Evolutionary conservation across 1,140 invertebrate species (phyloP).

Genomic region (Triops cancriformis): DNA sequence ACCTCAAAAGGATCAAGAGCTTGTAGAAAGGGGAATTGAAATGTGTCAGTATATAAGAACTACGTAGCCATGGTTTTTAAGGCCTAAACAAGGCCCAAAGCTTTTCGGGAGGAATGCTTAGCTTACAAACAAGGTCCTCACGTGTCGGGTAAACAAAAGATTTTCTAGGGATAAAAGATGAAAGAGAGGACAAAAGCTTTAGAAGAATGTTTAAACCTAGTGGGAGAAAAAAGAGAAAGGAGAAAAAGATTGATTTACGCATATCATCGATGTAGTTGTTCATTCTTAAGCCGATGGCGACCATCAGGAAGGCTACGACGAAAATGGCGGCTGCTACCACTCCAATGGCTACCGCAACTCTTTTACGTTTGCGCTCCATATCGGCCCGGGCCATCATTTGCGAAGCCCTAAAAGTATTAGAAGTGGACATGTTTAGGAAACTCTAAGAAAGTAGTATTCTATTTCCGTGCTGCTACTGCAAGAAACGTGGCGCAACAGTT

Average conservation of each 20-base stretch:
- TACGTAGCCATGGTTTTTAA: not conserved
- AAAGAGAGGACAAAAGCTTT: not conserved
- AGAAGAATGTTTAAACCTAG: not conserved
- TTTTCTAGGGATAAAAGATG: not conserved
- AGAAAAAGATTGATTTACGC: conserved; percentile 15
- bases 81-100: not conserved
- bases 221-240: not conserved
- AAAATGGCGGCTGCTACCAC: conserved; percentile 21
- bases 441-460: not conserved
- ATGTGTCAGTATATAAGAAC: not conserved
- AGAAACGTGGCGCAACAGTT: too few relatives aligned
- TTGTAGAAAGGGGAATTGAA: not conserved
- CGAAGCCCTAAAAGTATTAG: not conserved
- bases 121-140: not conserved
- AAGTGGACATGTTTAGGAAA: not conserved
- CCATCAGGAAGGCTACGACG: conserved; percentile 23
- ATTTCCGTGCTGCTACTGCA: too few relatives aligned
- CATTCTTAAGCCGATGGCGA: conserved; percentile 20
- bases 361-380: conserved; percentile 16
- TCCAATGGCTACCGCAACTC: conserved; percentile 17
- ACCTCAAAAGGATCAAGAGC: conserved; percentile 1
- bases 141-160: not conserved
- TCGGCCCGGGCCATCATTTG: not conserved
- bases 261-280: conserved; percentile 23
- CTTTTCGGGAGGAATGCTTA: not conserved